A percentile compares a stretch with the other conserved stretches of the same genome.
Evolutionary conservation across 2,113 vertebrate species (phyloP).

Genomic region (Sorex fumeus): DNA sequence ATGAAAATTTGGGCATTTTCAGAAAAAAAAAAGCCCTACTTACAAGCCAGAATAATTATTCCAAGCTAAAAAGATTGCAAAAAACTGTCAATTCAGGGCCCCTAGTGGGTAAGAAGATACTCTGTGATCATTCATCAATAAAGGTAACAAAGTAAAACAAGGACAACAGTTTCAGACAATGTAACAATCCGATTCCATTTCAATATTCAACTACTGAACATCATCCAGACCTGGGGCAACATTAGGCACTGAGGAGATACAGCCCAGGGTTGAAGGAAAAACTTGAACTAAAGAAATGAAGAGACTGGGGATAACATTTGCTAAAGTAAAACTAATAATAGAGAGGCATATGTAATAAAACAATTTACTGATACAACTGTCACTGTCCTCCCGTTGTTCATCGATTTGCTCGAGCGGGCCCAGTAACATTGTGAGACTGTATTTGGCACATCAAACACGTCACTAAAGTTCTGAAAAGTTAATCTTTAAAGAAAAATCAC

Average conservation of each 20-base stretch:
- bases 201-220: not conserved
- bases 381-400: no score
- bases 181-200: not conserved
- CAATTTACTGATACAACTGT: not conserved
- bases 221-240: not conserved
- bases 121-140: not conserved
- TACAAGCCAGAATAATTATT: constrained; percentile 63
- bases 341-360: not conserved
- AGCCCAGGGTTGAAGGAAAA: not conserved
- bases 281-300: not conserved
- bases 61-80: constrained; percentile 25
- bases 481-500: not conserved
- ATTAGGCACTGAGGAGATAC: not conserved
- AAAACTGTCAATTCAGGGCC: constrained; percentile 16
- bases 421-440: no score
- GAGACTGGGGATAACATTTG: not conserved
- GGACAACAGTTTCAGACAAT: constrained; percentile 33
- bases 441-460: no score
- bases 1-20: constrained; percentile 45
- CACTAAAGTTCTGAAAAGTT: constrained; percentile 20
- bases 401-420: no score
- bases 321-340: constrained; percentile 9
- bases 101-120: not conserved
- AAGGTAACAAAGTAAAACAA: constrained; percentile 13
- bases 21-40: not conserved